Conservation (phyloP, 2,113 vertebrate genomes). For the Turdus rufiventris region DNA sequence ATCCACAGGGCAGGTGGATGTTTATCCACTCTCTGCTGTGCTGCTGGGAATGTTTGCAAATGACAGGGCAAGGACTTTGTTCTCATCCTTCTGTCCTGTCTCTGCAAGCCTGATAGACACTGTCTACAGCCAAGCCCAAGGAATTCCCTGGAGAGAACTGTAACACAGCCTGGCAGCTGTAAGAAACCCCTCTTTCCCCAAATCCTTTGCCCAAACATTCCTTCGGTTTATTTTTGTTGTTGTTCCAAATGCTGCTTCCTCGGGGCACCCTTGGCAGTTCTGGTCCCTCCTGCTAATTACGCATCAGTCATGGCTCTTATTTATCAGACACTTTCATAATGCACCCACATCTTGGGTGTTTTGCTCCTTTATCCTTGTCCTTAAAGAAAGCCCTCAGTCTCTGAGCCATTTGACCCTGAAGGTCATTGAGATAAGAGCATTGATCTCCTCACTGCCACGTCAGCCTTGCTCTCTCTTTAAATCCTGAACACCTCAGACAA, state of each 20-base stretch:
- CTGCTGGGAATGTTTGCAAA: neutral
- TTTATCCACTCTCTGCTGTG: neutral
- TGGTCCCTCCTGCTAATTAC: neutral
- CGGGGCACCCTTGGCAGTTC: neutral
- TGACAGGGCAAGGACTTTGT: neutral
- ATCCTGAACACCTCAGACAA: neutral
- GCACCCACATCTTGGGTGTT: neutral
- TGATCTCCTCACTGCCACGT: neutral
- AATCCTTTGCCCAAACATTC: neutral
- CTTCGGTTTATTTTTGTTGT: neutral
- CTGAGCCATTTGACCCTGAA: neutral
- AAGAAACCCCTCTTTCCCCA: neutral
- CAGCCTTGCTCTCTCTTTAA: neutral
- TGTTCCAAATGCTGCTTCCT: neutral
- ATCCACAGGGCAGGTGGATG: neutral
- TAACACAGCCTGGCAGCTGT: neutral
- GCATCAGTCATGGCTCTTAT: neutral
- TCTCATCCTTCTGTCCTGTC: neutral
- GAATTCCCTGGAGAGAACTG: neutral
- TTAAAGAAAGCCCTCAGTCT: neutral
- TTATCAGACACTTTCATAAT: neutral
- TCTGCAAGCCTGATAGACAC: neutral
- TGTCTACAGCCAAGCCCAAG: neutral
- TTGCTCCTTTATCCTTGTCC: neutral
- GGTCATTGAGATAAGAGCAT: neutral